A percentile compares a stretch with the other conserved stretches of the same genome.
Evolutionary conservation across 2,113 vertebrate genomes (phyloP).

Genomic region (Atlantisia rogersi): DNA sequence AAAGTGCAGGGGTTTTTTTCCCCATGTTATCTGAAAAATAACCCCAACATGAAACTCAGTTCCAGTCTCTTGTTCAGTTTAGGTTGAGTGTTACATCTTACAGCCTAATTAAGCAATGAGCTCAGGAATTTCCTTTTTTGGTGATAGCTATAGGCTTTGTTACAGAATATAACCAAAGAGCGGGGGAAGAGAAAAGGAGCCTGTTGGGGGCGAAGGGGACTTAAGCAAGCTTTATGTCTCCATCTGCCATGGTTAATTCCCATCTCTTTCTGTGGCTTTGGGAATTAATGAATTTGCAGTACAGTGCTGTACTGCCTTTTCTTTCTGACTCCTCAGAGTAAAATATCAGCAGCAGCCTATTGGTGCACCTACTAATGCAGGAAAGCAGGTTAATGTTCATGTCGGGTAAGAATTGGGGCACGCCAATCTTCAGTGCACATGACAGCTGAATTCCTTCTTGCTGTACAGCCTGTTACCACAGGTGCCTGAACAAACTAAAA

Average conservation of each 20-base stretch:
- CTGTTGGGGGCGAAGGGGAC: neutral
- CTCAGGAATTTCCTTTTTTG: conserved; percentile 36
- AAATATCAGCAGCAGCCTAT: neutral
- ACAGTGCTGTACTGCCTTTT: neutral
- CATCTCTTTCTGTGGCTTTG: conserved; percentile 27
- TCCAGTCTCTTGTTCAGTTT: neutral
- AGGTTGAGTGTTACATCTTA: neutral
- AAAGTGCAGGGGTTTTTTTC: fast-evolving
- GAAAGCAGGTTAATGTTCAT: neutral
- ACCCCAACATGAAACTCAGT: neutral
- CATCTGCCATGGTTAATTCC: conserved; percentile 48
- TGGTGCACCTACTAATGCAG: neutral
- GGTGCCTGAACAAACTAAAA: neutral
- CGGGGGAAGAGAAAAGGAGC: neutral
- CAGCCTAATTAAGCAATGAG: neutral
- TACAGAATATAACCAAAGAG: neutral
- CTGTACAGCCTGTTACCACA: neutral
- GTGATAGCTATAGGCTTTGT: neutral
- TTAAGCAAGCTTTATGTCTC: conserved; percentile 40
- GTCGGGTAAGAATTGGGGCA: neutral
- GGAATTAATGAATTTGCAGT: conserved; percentile 6
- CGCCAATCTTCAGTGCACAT: neutral
- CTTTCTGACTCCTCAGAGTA: neutral
- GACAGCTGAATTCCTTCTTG: neutral
- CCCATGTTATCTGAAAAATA: neutral